phyloP scores from a whole-genome alignment of 2,888 invertebrate species.

The Leptopterna dolabrata region DNA sequence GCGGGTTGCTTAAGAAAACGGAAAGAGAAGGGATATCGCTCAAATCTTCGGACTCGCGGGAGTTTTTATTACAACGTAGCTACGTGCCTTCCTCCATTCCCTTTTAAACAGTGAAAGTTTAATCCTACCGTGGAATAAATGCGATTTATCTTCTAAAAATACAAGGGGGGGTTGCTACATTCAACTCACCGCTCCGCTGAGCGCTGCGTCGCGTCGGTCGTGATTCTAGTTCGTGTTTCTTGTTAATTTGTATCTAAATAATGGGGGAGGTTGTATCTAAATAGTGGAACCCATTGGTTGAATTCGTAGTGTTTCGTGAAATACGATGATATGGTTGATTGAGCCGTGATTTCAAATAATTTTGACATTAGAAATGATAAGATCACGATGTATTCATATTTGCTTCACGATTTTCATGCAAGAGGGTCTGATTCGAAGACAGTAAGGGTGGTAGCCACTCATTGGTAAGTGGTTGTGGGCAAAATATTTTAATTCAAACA shows the following conservation, averaged over 20 bases:
- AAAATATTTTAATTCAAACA: too few species aligned
- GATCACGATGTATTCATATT: too few species aligned
- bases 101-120: background rate
- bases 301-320: background rate
- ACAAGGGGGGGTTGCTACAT: background rate
- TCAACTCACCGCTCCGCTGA: background rate
- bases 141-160: background rate
- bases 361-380: too few species aligned
- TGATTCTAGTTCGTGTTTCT: constrained; percentile 20
- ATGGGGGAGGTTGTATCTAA: background rate
- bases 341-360: background rate
- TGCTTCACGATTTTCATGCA: too few species aligned
- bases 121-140: background rate
- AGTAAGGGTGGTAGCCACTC: too few species aligned
- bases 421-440: too few species aligned
- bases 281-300: background rate
- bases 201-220: constrained; percentile 6
- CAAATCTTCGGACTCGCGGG: background rate
- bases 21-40: background rate
- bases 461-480: too few species aligned
- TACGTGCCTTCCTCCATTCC: background rate
- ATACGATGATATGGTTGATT: background rate
- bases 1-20: background rate
- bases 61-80: background rate
- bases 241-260: constrained; percentile 13